Evolutionary conservation across 2,888 invertebrate species (phyloP).

Genomic region (Beris morrisii): DNA sequence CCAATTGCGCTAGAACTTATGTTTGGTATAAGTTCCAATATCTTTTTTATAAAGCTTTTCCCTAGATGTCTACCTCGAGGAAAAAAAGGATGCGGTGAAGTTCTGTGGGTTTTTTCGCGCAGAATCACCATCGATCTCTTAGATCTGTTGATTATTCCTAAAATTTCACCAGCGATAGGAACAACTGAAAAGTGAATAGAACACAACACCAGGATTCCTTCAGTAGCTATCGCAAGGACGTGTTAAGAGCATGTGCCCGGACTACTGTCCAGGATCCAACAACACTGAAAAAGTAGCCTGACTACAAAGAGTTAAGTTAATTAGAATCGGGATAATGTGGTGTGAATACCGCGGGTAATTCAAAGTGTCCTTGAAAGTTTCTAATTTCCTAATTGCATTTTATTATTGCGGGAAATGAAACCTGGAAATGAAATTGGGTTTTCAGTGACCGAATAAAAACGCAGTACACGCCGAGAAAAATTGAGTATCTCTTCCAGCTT

Average conservation of each 20-base stretch:
- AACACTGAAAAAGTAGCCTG: background rate
- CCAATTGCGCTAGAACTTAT: too few relatives aligned
- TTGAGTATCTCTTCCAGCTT: background rate
- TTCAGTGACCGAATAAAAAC: too few relatives aligned
- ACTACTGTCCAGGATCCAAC: background rate
- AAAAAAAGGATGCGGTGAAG: too few relatives aligned
- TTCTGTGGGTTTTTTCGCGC: constrained; percentile 14
- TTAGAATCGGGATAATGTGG: background rate
- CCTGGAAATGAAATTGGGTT: background rate
- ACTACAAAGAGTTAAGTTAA: background rate
- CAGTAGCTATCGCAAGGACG: constrained; percentile 23
- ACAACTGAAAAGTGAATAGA: constrained; percentile 12
- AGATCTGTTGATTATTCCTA: constrained; percentile 37
- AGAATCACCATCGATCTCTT: constrained; percentile 30
- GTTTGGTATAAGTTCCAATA: too few relatives aligned
- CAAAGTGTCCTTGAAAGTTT: constrained; percentile 9
- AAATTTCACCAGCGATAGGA: constrained; percentile 11
- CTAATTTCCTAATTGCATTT: background rate
- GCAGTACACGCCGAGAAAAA: too few relatives aligned
- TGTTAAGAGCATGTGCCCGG: constrained; percentile 11
- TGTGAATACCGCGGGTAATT: background rate
- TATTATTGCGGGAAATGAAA: background rate
- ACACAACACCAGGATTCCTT: constrained; percentile 6
- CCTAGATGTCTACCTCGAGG: too few relatives aligned
- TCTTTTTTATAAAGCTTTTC: too few relatives aligned